These are phyloP conservation scores for Scatophagus argus DNA, from an alignment of 2,113 vertebrate genomes.

Conservation along the genomic window DNA sequence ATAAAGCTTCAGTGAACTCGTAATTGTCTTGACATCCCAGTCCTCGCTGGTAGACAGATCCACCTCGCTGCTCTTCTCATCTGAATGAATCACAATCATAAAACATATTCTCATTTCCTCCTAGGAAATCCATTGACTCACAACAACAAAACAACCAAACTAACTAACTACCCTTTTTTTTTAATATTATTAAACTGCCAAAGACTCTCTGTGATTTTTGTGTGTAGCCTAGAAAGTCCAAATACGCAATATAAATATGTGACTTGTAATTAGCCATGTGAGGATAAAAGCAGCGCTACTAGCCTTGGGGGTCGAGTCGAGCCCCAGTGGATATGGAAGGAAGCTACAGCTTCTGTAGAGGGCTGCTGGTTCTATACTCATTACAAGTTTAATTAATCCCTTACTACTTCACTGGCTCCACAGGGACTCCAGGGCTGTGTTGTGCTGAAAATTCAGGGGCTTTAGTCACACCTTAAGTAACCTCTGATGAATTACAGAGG, in stretches of 20 bases:
- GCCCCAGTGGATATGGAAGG: conserved; percentile 62
- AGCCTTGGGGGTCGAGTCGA: conserved; percentile 47
- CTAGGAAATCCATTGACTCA: not conserved
- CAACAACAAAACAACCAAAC: conserved; percentile 30
- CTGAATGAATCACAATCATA: conserved; percentile 68
- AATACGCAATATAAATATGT: conserved; percentile 74
- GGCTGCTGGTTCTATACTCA: conserved; percentile 69
- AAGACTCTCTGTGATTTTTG: conserved; percentile 3
- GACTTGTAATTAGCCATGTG: conserved; percentile 70
- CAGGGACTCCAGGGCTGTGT: conserved; percentile 58
- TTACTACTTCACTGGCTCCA: conserved; percentile 69
- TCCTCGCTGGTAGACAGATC: conserved; percentile 90
- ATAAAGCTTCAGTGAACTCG: conserved; percentile 95
- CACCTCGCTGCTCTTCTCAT: conserved; percentile 91
- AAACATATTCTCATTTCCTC: conserved; percentile 29
- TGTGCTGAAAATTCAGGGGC: conserved; percentile 57
- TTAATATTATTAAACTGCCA: not conserved
- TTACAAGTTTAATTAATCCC: conserved; percentile 81
- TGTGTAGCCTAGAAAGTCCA: conserved; percentile 39
- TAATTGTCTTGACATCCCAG: conserved; percentile 98
- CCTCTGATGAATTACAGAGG: conserved; percentile 61
- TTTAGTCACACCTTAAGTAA: conserved; percentile 69
- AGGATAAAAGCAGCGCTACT: conserved; percentile 69
- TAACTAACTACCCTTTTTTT: not conserved
- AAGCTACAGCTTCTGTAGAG: conserved; percentile 63